phyloP scores from a whole-genome alignment of 2,888 invertebrate genomes.

The Lasioglossum oenotherae region DNA sequence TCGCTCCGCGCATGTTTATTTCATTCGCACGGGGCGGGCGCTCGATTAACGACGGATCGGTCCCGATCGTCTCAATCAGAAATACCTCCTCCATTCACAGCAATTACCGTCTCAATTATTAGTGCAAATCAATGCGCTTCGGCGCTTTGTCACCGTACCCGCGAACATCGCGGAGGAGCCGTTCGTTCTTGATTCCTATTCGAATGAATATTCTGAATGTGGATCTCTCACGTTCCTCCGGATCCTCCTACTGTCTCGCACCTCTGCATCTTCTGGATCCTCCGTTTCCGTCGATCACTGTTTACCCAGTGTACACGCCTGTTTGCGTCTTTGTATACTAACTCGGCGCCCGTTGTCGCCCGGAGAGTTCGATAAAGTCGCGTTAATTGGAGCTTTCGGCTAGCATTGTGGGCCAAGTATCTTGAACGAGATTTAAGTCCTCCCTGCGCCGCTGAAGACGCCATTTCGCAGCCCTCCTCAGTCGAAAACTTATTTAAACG shows the following conservation, averaged over 20 bases:
- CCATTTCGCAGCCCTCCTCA: neutral
- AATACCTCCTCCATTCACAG: constrained; percentile 36
- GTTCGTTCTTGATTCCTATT: constrained; percentile 54
- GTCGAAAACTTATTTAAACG: constrained; percentile 40
- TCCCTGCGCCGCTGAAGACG: neutral
- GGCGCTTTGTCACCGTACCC: constrained; percentile 38
- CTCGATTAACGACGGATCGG: constrained; percentile 41
- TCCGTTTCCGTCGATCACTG: constrained; percentile 14
- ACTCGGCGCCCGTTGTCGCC: constrained; percentile 32
- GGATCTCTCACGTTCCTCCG: constrained; percentile 10
- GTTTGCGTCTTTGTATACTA: constrained; percentile 50
- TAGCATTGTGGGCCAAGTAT: constrained; percentile 23
- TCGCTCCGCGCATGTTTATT: constrained; percentile 38
- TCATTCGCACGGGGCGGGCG: constrained; percentile 34
- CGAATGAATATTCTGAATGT: constrained; percentile 51
- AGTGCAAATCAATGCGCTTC: constrained; percentile 55
- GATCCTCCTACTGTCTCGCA: neutral
- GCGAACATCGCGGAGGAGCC: constrained; percentile 34
- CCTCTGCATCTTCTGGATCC: neutral
- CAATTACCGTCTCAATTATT: constrained; percentile 56
- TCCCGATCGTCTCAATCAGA: constrained; percentile 28
- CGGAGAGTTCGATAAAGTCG: constrained; percentile 47
- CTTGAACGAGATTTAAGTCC: constrained; percentile 45
- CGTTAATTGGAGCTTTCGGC: constrained; percentile 61
- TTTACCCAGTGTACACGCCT: constrained; percentile 37